Base-by-base conservation (phyloP, 2,888 invertebrate species). In the Drosophila pseudotakahashii region DNA sequence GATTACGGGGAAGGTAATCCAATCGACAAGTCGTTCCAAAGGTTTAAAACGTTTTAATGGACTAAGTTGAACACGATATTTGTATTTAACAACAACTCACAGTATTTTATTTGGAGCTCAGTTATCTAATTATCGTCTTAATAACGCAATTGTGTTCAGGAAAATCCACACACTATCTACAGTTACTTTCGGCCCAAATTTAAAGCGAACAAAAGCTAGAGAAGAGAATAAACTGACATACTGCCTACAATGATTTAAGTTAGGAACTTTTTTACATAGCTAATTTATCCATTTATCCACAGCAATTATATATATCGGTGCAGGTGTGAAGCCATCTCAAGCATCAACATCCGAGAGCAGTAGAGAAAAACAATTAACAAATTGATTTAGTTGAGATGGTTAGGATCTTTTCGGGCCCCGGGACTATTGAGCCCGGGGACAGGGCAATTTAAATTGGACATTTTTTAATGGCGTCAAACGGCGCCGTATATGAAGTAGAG, bases 61-160 rank as follows among this genome's bases (percentile, higher is more conserved):
- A 86, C 82, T 83, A 83, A 76, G 82, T 82, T 83, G 82, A 85
- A 85, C 81, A 79, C 61, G 73, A 73, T 73, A 78, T 72, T 70
- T 39, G 45, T 83, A 77, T 81, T 77, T 75, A 79, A 39, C 36
- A 78, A 42, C 41, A 52, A 50, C 52, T 44, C 64, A 34, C 26
- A 58, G 32, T 34, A 44, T 37, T 53, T 66, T 47, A 36, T 64
- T 66, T 64, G 14, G 16, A 39, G 51, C 36, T 62, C 44, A 44
- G 62, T 51, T 64, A 42, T 42, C 5, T 36, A 37, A 30, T 50
- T 63, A 14, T 44, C 19, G 32, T 39, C 64, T 23, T 47, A n/a
- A 47, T 66, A 74, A 58, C 44, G 61, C 67, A 62, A 83, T 77
- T 81, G 84, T 81, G 80, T 81, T 81, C 81, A 83, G 37, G 52